Evolutionary conservation across 1,140 invertebrate species (phyloP).

Genomic region (Drosophila rhopaloa): DNA sequence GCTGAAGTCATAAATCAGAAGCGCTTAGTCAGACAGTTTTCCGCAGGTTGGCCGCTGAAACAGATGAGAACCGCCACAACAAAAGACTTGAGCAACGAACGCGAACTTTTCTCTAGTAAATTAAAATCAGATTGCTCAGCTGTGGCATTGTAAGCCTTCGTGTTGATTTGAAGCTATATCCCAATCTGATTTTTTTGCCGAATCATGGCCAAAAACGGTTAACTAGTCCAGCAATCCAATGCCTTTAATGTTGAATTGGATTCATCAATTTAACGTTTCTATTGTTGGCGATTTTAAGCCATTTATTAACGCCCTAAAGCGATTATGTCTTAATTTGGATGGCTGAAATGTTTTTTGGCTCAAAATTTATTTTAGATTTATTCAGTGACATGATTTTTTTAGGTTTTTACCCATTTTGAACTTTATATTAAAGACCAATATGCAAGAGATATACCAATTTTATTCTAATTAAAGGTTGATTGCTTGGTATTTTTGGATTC

Average conservation of each 20-base stretch:
- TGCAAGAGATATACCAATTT: neutral
- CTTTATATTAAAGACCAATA: too few relatives aligned
- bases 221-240: conserved; percentile 8
- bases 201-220: conserved; percentile 9
- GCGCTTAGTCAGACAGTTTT: conserved; percentile 62
- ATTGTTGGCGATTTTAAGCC: conserved; percentile 6
- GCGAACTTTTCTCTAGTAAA: conserved; percentile 14
- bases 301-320: conserved; percentile 1
- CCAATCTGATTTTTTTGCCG: conserved; percentile 10
- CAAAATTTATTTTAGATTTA: neutral
- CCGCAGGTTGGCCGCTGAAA: conserved; percentile 23
- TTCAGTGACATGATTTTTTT: neutral
- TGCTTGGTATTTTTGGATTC: neutral
- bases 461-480: neutral
- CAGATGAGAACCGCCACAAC: conserved; percentile 66
- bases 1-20: conserved; percentile 73
- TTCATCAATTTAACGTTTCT: conserved; percentile 16
- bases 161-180: neutral
- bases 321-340: conserved; percentile 5
- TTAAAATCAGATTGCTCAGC: neutral
- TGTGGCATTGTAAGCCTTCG: conserved; percentile 5
- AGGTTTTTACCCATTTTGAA: too few relatives aligned
- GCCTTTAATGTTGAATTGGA: neutral
- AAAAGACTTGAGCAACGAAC: conserved; percentile 75
- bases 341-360: neutral